Evolutionary conservation across 2,888 invertebrate species (phyloP), one percentile per base, ranked within the genome.

Genomic region (Augochlorella aurata): DNA sequence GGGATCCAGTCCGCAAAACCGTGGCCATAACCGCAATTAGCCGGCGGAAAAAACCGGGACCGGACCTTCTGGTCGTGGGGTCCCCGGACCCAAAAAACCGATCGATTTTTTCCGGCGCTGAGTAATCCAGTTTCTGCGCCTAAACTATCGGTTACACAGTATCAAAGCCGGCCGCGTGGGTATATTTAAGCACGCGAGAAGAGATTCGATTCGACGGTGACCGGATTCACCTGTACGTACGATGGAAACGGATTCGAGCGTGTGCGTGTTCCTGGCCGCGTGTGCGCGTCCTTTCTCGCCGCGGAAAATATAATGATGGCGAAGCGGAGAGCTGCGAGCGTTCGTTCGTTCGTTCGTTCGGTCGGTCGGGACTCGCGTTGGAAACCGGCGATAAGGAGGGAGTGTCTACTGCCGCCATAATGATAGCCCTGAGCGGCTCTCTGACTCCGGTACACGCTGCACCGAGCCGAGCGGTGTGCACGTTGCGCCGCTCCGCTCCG

Each of bases 361-460:
- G 69, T 77, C 86, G 84, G 70, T 80, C 84, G 87, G 85, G 88
- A 87, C 89, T 91, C 87, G 90, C 91, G 91, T 90, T 92, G 91
- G 92, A 92, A 92, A 92, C 90, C 92, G 83, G 91, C 93, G 93
- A 93, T 93, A 93, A 93, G 93, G 92, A 92, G 93, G 93, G 93
- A 93, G 93, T 93, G 93, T 93, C 93, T 93, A 92, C 92, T 90
- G 93, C 92, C 92, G 93, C 93, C 93, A 93, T 93, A 93, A 93
- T 93, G 90, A 93, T 92, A 93, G 93, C 90, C 91, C 92, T 92
- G 88, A 88, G 89, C 88, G 88, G 87, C 91, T 92, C 90, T 89
- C 90, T 88, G 91, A 91, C 90, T 91, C 90, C 83, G 89, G 74
- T 88, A 79, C 86, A 83, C 85, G 87, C 82, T 86, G 83, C 85